A percentile compares a stretch with the other conserved stretches of the same genome.
These are phyloP conservation scores for Altica lythri DNA, from an alignment of 2,888 invertebrate species.

Conservation along the genomic window DNA sequence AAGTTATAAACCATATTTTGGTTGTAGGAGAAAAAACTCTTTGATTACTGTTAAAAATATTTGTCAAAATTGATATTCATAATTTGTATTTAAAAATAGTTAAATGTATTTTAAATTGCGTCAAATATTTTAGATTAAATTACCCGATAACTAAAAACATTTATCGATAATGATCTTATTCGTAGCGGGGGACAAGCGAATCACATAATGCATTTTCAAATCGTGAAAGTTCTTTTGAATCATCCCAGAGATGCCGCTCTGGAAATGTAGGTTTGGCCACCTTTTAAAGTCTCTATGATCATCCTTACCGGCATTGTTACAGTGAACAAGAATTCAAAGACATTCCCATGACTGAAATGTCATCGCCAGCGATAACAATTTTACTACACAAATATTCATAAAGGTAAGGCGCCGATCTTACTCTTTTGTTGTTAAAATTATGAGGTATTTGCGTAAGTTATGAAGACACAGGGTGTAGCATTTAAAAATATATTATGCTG, in stretches of 20 bases:
- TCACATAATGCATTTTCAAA: slow-evolving; percentile 16
- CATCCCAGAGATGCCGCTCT: slow-evolving; percentile 19
- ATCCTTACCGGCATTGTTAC: slow-evolving; percentile 36
- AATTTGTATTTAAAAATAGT: no score
- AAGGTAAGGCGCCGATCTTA: slow-evolving; percentile 33
- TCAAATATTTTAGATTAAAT: background rate
- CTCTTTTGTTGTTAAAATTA: slow-evolving; percentile 16
- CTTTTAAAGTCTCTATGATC: slow-evolving; percentile 37
- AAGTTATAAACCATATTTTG: no score
- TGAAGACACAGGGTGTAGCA: no score
- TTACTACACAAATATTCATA: slow-evolving; percentile 43
- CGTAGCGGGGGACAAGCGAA: slow-evolving; percentile 14
- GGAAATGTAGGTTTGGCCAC: slow-evolving; percentile 34
- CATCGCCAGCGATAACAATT: slow-evolving; percentile 36
- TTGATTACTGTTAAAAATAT: no score
- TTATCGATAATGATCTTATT: slow-evolving; percentile 13
- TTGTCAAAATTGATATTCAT: no score
- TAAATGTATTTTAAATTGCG: no score
- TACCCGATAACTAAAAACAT: slow-evolving; percentile 1
- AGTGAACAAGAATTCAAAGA: slow-evolving; percentile 31
- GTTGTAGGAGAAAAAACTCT: no score
- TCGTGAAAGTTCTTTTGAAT: slow-evolving; percentile 34
- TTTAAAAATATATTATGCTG: no score
- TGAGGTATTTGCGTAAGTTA: no score
- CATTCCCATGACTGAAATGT: slow-evolving; percentile 43